Evolutionary conservation across 1,140 invertebrate genomes (phyloP).

Genomic region (Propsilocerus akamusi): DNA sequence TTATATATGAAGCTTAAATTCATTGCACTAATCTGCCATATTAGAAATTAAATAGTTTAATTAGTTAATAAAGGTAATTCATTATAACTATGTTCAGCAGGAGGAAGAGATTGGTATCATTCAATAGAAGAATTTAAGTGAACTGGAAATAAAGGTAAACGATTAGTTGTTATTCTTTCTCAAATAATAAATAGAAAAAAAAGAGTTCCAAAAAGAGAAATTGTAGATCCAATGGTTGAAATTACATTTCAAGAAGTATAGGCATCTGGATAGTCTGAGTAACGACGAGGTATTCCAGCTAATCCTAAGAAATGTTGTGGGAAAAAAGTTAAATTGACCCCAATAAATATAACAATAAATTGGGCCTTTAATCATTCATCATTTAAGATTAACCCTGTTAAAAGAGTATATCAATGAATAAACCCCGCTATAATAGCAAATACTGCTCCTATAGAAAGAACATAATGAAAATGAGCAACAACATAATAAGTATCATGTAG

Average conservation of each 20-base stretch:
- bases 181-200: slow-evolving; percentile 32
- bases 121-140: slow-evolving; percentile 31
- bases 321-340: slow-evolving; percentile 57
- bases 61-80: slow-evolving; percentile 32
- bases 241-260: slow-evolving; percentile 41
- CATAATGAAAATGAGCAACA: slow-evolving; percentile 55
- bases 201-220: slow-evolving; percentile 31
- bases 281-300: slow-evolving; percentile 50
- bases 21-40: slow-evolving; percentile 33
- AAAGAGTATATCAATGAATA: slow-evolving; percentile 42
- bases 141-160: slow-evolving; percentile 23
- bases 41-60: slow-evolving; percentile 28
- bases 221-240: slow-evolving; percentile 38
- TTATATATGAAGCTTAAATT: slow-evolving; percentile 39
- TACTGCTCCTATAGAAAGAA: slow-evolving; percentile 42
- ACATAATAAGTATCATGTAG: slow-evolving; percentile 61
- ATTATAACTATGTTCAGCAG: slow-evolving; percentile 31
- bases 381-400: slow-evolving; percentile 37
- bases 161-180: slow-evolving; percentile 24
- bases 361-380: slow-evolving; percentile 33
- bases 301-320: slow-evolving; percentile 57
- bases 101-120: slow-evolving; percentile 32
- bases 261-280: slow-evolving; percentile 48
- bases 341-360: slow-evolving; percentile 39
- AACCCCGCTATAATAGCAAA: slow-evolving; percentile 50